A percentile compares a stretch with the other conserved stretches of the same genome.
phyloP scores from a whole-genome alignment of 2,888 invertebrate genomes.

The Lamellibrachia columna region DNA sequence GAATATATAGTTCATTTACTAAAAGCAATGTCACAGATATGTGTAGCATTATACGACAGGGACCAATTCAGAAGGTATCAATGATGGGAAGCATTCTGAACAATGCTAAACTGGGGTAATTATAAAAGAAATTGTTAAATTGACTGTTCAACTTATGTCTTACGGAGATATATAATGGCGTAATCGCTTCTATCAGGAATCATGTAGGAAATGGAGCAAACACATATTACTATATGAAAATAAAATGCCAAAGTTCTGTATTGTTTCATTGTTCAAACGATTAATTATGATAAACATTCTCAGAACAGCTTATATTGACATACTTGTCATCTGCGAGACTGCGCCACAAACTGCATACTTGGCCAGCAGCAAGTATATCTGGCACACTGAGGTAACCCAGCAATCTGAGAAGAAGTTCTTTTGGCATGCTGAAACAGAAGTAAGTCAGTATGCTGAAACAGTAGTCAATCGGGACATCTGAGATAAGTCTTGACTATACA shows the following conservation, averaged over 20 bases:
- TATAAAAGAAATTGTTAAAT: no score
- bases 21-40: background rate
- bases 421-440: background rate
- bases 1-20: background rate
- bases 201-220: no score
- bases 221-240: no score
- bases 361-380: background rate
- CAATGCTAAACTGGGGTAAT: no score
- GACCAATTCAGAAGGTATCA: background rate
- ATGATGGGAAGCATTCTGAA: no score
- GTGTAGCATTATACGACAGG: background rate
- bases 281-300: no score
- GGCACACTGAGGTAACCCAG: background rate
- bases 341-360: background rate
- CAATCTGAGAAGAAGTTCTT: background rate
- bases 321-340: background rate
- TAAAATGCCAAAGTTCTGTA: no score
- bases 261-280: no score
- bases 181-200: no score
- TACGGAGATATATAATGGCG: no score
- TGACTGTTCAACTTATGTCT: no score
- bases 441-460: background rate
- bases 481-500: background rate
- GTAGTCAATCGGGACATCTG: background rate
- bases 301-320: background rate